phyloP scores from a whole-genome alignment of 2,888 invertebrate genomes.

The Drosophila monieri region DNA sequence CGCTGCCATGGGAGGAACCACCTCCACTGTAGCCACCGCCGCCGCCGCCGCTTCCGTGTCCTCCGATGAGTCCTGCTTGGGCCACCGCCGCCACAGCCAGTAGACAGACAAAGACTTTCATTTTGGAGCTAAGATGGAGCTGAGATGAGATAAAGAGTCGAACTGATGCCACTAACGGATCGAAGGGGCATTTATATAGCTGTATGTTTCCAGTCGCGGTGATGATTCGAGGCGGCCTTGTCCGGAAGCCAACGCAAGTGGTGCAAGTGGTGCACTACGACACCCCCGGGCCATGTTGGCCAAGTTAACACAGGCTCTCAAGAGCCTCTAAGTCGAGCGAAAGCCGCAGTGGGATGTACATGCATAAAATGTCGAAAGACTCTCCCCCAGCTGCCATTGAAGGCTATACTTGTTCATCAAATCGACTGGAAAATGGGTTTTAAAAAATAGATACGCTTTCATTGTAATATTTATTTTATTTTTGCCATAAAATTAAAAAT shows the following conservation, averaged over 20 bases:
- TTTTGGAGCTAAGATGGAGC: conserved; percentile 48
- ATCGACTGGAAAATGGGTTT: conserved; percentile 7
- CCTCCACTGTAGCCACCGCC: conserved; percentile 27
- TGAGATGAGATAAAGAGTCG: conserved; percentile 54
- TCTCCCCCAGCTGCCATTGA: conserved; percentile 32
- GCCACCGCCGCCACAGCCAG: conserved; percentile 61
- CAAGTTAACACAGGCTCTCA: conserved; percentile 38
- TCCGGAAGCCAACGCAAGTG: conserved; percentile 39
- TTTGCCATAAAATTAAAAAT: neutral
- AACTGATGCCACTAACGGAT: conserved; percentile 59
- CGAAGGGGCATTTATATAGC: conserved; percentile 61
- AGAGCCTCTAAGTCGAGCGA: conserved; percentile 36
- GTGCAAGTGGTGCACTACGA: conserved; percentile 28
- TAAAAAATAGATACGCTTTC: conserved; percentile 4
- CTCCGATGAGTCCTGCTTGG: conserved; percentile 67
- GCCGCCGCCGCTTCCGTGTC: conserved; percentile 38
- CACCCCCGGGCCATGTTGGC: conserved; percentile 31
- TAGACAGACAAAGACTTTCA: conserved; percentile 69
- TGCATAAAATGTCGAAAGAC: conserved; percentile 27
- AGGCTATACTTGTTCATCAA: conserved; percentile 30
- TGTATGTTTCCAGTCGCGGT: conserved; percentile 9
- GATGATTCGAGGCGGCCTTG: conserved; percentile 21
- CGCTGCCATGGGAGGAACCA: conserved; percentile 39
- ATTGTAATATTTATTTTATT: neutral
- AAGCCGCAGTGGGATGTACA: conserved; percentile 46